Evolutionary conservation across 2,113 vertebrate species (phyloP), one percentile per base, ranked within the genome.

Genomic region (Semicossyphus pulcher): DNA sequence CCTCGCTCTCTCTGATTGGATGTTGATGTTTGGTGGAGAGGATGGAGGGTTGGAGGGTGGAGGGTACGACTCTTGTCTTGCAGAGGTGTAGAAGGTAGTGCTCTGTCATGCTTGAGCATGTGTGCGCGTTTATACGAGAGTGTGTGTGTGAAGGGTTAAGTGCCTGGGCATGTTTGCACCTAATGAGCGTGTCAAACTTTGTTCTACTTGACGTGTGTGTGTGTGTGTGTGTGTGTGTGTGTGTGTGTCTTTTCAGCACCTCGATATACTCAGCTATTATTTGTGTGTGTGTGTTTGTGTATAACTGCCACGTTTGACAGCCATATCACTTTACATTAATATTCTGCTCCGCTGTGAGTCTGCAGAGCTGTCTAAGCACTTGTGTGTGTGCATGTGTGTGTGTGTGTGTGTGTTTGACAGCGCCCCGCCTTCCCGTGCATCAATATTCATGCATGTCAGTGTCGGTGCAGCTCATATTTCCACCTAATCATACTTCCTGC

Each of bases 251-350:
- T 14, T 44, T 44, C n/a, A n/a, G n/a, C n/a, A n/a, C n/a, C n/a
- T n/a, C n/a, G n/a, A n/a, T n/a, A n/a, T n/a, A n/a, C n/a, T n/a
- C n/a, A n/a, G n/a, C n/a, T n/a, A 34, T 34, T 34, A 5, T 36
- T 5, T 59, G 8, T 29, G 10, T 36, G 53, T 37, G 34, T 37
- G 20, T 25, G 12, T 26, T 0, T 25, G 23, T 59, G 15, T 57
- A 3, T 49, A 9, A 47, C 12, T 44, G 64, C 52, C 53, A 53
- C 5, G 12, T 73, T 31, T 57, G 76, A 66, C 61, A 78, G 49
- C 52, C 64, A 29, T 52, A 59, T 73, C 42, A n/a, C n/a, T n/a
- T n/a, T n/a, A n/a, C 26, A 45, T 86, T 77, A 66, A 54, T 65
- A 73, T 83, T 83, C 72, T 66, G 59, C 21, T 51, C 41, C 39